Evolutionary conservation across 35 echinoderm and acorn worm species (phyloP), one percentile per base, ranked within the genome.

Genomic region (Ophioderma brevispina): DNA sequence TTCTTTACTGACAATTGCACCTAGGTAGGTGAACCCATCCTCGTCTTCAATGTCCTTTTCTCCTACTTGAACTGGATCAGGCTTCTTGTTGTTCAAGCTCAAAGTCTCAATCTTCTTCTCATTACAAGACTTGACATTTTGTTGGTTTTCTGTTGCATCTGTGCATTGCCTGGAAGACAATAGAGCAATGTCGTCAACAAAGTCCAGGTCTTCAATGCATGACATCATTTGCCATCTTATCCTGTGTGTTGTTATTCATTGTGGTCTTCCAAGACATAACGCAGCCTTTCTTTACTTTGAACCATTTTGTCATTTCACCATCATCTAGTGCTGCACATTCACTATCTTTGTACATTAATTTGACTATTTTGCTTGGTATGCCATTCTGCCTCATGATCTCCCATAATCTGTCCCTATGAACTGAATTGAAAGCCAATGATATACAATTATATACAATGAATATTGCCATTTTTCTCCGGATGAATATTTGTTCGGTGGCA

Each of bases 221-320:
- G 10, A 50, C 36, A 90, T 81, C 21, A 81, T 90, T 77, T 30
- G 25, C 80, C 88, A 90, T 75, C 79, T 90, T 21, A 90, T 90
- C 19, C 88, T 80, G 37, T n/a, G 78, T 82, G 38, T 82, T 64
- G 21, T 37, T 42, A 0, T 64, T 25, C 23, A 33, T 23, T 35
- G 43, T 46, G 36, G 79, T 82, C 35, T 25, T 63, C 34, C 37
- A 38, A 8, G 39, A 42, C 82, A 84, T 84, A 17, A 84, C 82
- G 55, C 82, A 84, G 11, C 82, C 82, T 55, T 84, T 38, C 82
- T 84, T 84, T 42, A 84, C 50, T 38, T 46, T 25, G 55, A 84
- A 84, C 82, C 82, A 49, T 35, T 84, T 41, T 84, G 82, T 84
- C 4, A 52, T 41, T 31, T 84, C 82, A 31, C 82, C 82, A 84